phyloP scores from a whole-genome alignment of 2,797 vertebrate species.

The Anomalospiza imberbis region DNA sequence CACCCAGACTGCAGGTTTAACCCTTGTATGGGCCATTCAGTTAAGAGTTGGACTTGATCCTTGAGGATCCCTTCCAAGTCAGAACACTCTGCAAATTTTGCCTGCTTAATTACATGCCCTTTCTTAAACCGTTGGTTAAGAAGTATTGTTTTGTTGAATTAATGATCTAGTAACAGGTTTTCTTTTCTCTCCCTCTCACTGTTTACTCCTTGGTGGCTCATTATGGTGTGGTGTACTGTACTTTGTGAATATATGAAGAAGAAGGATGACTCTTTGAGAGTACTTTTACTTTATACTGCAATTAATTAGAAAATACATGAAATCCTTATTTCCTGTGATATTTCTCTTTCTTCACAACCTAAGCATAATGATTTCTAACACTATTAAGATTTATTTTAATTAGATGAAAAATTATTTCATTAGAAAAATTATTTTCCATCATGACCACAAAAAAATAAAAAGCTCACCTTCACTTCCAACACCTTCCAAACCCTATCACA shows the following conservation, averaged over 20 bases:
- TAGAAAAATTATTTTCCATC: background rate
- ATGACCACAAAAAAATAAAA: background rate
- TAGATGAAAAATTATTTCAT: background rate
- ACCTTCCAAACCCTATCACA: rapidly evolving
- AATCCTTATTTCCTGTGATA: background rate
- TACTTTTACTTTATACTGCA: background rate
- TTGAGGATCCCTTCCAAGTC: background rate
- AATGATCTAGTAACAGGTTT: background rate
- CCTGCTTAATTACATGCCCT: background rate
- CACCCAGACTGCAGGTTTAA: background rate
- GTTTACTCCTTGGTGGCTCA: background rate
- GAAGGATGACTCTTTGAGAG: background rate
- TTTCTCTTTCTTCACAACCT: background rate
- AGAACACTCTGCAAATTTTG: background rate
- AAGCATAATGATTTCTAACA: background rate
- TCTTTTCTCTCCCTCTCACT: background rate
- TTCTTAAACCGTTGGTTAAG: background rate
- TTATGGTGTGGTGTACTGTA: background rate
- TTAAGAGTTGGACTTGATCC: background rate
- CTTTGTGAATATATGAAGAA: background rate
- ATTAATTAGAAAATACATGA: background rate
- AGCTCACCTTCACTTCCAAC: rapidly evolving
- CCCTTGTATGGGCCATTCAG: too few relatives aligned
- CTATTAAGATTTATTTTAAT: background rate
- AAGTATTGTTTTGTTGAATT: background rate